Base-by-base conservation (phyloP, 2,888 invertebrate species). In the Ectropis crepuscularia region DNA sequence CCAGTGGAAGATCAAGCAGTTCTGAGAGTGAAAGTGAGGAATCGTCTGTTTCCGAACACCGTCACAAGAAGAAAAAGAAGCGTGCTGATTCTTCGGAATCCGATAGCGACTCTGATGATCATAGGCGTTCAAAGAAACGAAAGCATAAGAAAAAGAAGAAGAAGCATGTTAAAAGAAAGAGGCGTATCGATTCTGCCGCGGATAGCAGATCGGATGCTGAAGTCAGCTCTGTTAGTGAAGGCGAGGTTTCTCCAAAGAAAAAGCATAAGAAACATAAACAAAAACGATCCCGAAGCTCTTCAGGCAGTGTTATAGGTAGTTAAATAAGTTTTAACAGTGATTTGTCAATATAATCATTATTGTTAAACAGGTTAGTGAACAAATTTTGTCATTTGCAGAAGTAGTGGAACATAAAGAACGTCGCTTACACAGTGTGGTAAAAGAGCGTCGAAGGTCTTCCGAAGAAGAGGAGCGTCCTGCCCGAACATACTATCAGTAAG, bases 101-200 rank as follows among this genome's bases (percentile, higher is more conserved):
- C 8, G 92, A 90, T 28, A 90, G 89, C 60, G 88, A 88, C 63
- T 87, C 89, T 0, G 90, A 89, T 53, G 87, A 83, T 16, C 88
- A 87, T 59, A 88, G 86, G 65, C 88, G 89, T 16, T 74, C 83
- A 5, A 93, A 92, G 69, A 93, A 91, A 79, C 89, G 92, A 16
- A 93, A 93, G 71, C 93, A 93, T 63, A 93, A 93, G 82, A 93
- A 93, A 72, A 93, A 93, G 81, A 93, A 93, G 81, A 92, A 90
- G 82, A 93, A 93, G 74, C 93, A 93, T 63, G 79, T 76, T 11
- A 93, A 93, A 77, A 92, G 87, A 76, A 92, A 90, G 71, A 82
- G 87, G 64, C 90, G 88, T 42, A 82, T 86, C 0, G 82, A 78
- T 61, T 90, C 91, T 0, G 81, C 74, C 5, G 84, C 76, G 5